These are phyloP conservation scores for Lepilemur septentrionalis DNA, from an alignment of 2,797 vertebrate genomes.

Conservation along the genomic window DNA sequence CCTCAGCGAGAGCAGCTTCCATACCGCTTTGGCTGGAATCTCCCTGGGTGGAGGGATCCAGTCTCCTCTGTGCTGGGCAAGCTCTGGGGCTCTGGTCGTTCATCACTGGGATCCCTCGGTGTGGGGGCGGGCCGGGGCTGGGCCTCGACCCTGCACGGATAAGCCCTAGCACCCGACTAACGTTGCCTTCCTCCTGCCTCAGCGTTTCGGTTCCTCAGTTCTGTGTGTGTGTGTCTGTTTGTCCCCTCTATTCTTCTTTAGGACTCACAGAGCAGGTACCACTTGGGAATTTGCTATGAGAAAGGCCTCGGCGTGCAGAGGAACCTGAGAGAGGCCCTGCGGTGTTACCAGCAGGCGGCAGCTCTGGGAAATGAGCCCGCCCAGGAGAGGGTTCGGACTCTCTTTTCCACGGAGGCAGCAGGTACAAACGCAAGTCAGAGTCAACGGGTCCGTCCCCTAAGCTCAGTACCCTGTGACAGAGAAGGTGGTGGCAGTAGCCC, in stretches of 20 bases:
- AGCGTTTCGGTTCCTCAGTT: conserved; percentile 80
- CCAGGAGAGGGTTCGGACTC: conserved; percentile 79
- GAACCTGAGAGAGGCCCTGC: conserved; percentile 83
- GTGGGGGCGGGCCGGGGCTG: rapidly evolving
- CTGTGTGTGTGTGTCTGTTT: background rate
- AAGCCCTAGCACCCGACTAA: background rate
- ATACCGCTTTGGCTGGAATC: background rate
- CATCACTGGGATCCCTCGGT: background rate
- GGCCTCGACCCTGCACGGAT: background rate
- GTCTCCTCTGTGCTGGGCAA: background rate
- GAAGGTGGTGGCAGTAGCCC: background rate
- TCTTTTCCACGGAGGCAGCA: conserved; percentile 68
- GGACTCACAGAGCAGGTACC: conserved; percentile 91
- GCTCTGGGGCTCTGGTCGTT: background rate
- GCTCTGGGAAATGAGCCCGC: conserved; percentile 85
- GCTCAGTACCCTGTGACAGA: background rate
- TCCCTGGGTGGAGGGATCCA: background rate
- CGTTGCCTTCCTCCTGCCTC: background rate
- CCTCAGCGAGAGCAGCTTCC: background rate
- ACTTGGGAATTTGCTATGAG: conserved; percentile 93
- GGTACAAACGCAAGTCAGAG: conserved; percentile 63
- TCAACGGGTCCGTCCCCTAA: background rate
- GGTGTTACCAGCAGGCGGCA: conserved; percentile 87
- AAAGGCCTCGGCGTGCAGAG: conserved; percentile 89
- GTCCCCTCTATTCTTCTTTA: conserved; percentile 70